These are phyloP conservation scores for Antrozous pallidus DNA, from an alignment of 2,797 vertebrate genomes.

Conservation along the genomic window DNA sequence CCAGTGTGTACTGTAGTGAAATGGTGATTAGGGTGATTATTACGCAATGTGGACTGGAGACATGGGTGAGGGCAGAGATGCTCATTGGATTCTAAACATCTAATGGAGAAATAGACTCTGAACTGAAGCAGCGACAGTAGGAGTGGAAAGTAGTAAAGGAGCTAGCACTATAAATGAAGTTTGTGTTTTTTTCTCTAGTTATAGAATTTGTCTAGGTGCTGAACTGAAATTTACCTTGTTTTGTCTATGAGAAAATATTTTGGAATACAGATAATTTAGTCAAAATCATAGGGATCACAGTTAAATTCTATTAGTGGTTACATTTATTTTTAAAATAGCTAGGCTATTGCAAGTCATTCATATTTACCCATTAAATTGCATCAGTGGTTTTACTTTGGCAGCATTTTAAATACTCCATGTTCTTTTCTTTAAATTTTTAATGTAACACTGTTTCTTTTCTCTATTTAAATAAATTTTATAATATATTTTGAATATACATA, in stretches of 20 bases:
- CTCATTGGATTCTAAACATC: not conserved
- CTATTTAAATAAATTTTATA: not conserved
- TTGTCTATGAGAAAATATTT: conserved; percentile 2
- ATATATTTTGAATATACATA: not conserved
- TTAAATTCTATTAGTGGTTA: conserved; percentile 1
- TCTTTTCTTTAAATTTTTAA: not conserved
- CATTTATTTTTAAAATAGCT: conserved; percentile 46
- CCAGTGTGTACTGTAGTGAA: not conserved
- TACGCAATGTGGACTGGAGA: not conserved
- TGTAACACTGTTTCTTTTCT: not conserved
- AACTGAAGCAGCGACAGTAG: not conserved
- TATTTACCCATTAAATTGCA: not conserved
- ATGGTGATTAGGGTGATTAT: not conserved
- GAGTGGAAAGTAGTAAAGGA: not conserved
- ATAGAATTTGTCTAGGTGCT: not conserved
- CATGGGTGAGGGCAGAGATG: not conserved
- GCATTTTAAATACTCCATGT: not conserved
- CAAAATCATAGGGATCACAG: not conserved
- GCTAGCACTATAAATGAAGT: not conserved
- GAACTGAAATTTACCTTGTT: conserved; percentile 7
- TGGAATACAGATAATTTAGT: conserved; percentile 1
- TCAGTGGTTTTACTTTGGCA: conserved; percentile 25
- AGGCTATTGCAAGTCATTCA: conserved; percentile 17
- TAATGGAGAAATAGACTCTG: not conserved
- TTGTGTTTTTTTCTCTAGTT: not conserved